Base-by-base conservation (phyloP, 2,797 vertebrate genomes). In the Lycodopsis pacificus region DNA sequence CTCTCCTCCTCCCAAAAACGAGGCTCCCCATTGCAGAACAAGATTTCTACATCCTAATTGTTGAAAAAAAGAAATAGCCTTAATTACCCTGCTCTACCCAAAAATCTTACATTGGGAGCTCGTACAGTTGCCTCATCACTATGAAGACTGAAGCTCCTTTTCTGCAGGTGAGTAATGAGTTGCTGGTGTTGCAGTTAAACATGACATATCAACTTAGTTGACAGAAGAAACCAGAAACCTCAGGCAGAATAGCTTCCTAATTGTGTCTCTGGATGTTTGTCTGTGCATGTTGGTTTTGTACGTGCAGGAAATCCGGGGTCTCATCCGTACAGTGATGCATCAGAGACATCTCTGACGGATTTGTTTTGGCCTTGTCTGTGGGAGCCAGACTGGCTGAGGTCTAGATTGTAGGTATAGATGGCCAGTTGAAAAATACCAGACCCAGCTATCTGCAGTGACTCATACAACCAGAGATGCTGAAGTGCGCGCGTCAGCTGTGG, bases 341-440 rank as follows among this genome's bases (percentile, higher is more conserved):
- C 64, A 1, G 63, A 81, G 78, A 78, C 86, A 88, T 90, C 89
- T 88, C 71, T 83, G 68, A 70, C 76, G 54, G 73, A 80, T 90
- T 89, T 88, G 73, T 73, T 76, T 81, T 78, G 77, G 82, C 63
- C 59, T 80, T 76, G 85, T 80, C 59, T 70, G 44, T n/a, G 38
- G 51, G n/a, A 80, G 65, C 30, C 59, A 22, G 64, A 44, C 44
- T 17, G 73, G 64, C 65, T 38, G 65, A 77, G 54, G 67, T 73
- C 44, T 62, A 49, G 58, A 49, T n/a, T n/a, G 19, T 1, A 25
- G 66, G 57, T 70, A 32, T 68, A 54, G 71, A 81, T 27, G 62
- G 27, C n/a, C n/a, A n/a, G n/a, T n/a, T n/a, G n/a, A n/a, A n/a
- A 69, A 84, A 81, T 71, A 66, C 40, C 54, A 82, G 59, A 46